Percentiles rank a stretch among this genome's conserved stretches.
Conservation (phyloP, 2,797 vertebrate species). For the Chrysocyon brachyurus region DNA sequence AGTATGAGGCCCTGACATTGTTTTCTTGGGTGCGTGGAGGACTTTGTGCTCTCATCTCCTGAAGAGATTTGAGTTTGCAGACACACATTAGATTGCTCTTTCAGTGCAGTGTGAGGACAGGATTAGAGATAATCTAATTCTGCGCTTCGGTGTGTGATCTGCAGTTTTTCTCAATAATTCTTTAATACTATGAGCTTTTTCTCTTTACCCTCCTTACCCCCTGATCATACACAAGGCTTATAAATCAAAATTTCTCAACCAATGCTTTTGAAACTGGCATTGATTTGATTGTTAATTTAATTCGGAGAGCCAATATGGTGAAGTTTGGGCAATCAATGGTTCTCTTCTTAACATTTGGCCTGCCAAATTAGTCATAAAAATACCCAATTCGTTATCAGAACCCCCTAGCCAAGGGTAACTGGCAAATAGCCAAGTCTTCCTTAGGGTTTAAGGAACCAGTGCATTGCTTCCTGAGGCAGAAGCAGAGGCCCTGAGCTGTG, state of each 20-base stretch:
- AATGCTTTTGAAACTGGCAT: constrained; percentile 8
- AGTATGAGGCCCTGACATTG: not conserved
- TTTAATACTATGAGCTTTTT: not conserved
- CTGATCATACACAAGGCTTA: not conserved
- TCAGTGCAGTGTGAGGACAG: not conserved
- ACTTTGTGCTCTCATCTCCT: not conserved
- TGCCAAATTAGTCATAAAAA: constrained; percentile 30
- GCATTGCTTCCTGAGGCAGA: not conserved
- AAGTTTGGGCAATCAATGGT: not conserved
- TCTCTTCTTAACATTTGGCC: constrained; percentile 1
- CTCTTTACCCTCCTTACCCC: not conserved
- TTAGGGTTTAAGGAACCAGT: not conserved
- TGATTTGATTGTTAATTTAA: constrained; percentile 39
- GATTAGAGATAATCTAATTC: not conserved
- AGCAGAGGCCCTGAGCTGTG: not conserved
- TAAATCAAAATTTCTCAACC: not conserved
- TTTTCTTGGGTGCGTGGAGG: not conserved
- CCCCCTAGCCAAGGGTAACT: not conserved
- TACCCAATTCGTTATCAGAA: not conserved
- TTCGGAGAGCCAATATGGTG: not conserved
- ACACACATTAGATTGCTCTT: not conserved
- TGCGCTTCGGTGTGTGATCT: not conserved
- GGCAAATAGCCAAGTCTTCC: not conserved
- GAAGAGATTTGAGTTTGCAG: not conserved
- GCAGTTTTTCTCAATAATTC: not conserved